Base-by-base conservation (phyloP, 2,797 vertebrate species). In the Anabacerthia variegaticeps region DNA sequence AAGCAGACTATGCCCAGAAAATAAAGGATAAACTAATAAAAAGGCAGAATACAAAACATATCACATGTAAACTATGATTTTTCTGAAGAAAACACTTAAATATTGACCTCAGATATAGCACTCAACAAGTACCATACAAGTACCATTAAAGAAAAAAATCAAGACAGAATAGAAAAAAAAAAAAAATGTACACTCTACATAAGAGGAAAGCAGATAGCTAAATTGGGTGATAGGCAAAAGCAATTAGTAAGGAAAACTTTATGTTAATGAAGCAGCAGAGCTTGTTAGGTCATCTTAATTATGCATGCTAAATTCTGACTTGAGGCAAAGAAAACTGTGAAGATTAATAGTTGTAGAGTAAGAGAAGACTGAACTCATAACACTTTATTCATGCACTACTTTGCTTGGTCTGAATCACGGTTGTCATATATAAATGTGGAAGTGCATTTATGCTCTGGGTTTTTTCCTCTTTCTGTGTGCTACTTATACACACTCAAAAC, bases 241-340 rank as follows among this genome's bases (percentile, higher is more conserved):
- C 97, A 98, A 98, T 99, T 98, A 98, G 98, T 96, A 97, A 96
- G 85, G 89, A 98, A 97, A 98, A 97, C 95, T 98, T 98, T 98
- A 98, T 96, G 91, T 95, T 98, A 98, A 98, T 98, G 96, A 98
- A 97, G 95, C 92, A 93, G 87, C 91, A 95, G 92, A 97, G 95
- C 97, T 97, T 99, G 98, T 98, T 98, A 98, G 98, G 98, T 98
- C 98, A 98, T 97, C 97, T 97, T 97, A 97, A 98, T 98, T 98
- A 98, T 97, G 97, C 97, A 98, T 98, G 97, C 98, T 98, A 98
- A 98, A 95, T 97, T 98, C 80, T 97, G 96, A 98, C 97, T 98
- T 97, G 73, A 96, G 98, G 97, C 97, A 98, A 92, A 95, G 86
- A 96, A 96, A 95, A 96, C 96, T 92, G 73, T 91, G 85, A 97